Evolutionary conservation across 2,113 vertebrate genomes (phyloP).

Genomic region (Lipotes vexillifer): DNA sequence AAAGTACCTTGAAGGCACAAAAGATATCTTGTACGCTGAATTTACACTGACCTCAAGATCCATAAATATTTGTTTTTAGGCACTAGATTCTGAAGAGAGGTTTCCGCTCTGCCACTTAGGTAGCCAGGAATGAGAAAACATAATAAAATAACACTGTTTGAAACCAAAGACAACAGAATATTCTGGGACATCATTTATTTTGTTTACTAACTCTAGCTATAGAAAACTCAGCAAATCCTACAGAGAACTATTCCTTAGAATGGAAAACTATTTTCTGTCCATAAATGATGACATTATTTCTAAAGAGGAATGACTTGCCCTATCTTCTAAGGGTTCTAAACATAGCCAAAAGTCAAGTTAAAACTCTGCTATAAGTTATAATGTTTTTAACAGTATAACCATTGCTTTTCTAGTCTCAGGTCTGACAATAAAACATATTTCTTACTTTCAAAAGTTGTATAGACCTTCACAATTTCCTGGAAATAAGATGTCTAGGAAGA

Average conservation of each 20-base stretch:
- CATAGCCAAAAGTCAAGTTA: neutral
- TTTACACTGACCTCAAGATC: neutral
- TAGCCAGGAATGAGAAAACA: neutral
- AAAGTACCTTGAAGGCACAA: neutral
- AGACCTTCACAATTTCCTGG: neutral
- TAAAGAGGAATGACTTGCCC: neutral
- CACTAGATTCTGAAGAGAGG: neutral
- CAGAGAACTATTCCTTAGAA: conserved; percentile 3
- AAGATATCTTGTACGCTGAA: neutral
- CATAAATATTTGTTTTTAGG: neutral
- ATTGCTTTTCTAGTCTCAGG: neutral
- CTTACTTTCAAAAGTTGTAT: neutral
- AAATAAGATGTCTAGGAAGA: neutral
- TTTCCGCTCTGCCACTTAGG: neutral
- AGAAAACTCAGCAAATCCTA: neutral
- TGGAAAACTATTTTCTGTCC: neutral
- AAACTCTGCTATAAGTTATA: neutral
- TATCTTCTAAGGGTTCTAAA: conserved; percentile 9
- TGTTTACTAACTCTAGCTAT: neutral
- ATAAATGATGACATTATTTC: conserved; percentile 3
- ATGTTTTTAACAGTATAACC: neutral
- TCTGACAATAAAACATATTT: neutral
- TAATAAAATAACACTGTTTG: neutral
- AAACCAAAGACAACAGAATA: neutral
- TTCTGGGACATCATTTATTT: conserved; percentile 26